Evolutionary conservation across 2,113 vertebrate species (phyloP).

Genomic region (Nycticryphes semicollaris): DNA sequence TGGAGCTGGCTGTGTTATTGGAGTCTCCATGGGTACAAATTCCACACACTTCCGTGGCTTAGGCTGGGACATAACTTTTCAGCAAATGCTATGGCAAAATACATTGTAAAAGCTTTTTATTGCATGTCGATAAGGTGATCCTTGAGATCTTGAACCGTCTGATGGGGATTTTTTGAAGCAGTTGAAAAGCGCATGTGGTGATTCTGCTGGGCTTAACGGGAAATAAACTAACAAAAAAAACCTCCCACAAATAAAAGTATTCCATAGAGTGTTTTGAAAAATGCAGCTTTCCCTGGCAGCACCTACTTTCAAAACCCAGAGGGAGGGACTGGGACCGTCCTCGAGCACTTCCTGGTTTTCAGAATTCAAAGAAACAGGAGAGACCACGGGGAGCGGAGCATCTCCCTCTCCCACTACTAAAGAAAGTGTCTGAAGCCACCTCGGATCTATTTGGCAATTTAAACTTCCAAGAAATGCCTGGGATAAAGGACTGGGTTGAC

Average conservation of each 20-base stretch:
- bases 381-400: background rate
- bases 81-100: slow-evolving; percentile 10
- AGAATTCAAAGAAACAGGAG: background rate
- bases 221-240: background rate
- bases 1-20: slow-evolving; percentile 51
- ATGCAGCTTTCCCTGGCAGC: background rate
- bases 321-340: accelerated
- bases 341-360: background rate
- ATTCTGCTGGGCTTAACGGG: background rate
- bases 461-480: background rate
- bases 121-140: background rate
- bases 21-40: slow-evolving; percentile 58
- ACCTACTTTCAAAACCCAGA: background rate
- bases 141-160: background rate
- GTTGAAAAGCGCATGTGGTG: accelerated
- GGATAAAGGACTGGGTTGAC: background rate
- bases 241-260: background rate
- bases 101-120: background rate
- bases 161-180: background rate
- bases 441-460: background rate
- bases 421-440: background rate
- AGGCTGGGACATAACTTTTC: slow-evolving; percentile 21
- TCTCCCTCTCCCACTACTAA: background rate
- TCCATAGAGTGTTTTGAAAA: background rate
- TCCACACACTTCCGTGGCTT: slow-evolving; percentile 49